Evolutionary conservation across 2,797 vertebrate genomes (phyloP).

Genomic region (Hoplostethus mediterraneus): DNA sequence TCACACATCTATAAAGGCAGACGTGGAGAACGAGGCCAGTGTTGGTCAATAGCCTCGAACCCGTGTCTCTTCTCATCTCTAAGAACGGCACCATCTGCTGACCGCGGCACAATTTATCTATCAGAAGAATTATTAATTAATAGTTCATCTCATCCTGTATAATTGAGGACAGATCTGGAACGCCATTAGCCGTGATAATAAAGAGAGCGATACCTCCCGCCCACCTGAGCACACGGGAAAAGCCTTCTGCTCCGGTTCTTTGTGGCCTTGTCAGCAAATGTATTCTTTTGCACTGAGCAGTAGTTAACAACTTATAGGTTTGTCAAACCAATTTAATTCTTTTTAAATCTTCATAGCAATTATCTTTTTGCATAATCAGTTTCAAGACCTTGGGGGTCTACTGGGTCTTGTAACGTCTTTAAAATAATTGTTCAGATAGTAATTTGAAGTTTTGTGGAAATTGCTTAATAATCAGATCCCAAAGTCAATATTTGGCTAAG

Average conservation of each 20-base stretch:
- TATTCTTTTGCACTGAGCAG: conserved; percentile 84
- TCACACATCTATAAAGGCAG: conserved; percentile 45
- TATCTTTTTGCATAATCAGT: conserved; percentile 87
- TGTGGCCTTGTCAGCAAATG: conserved; percentile 87
- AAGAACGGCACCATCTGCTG: conserved; percentile 81
- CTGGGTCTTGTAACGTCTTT: conserved; percentile 83
- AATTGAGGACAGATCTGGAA: conserved; percentile 87
- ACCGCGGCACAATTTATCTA: conserved; percentile 83
- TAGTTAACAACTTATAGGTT: conserved; percentile 87
- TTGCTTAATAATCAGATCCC: conserved; percentile 88
- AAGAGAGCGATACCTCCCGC: conserved; percentile 80
- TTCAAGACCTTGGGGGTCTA: conserved; percentile 85
- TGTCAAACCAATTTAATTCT: conserved; percentile 87
- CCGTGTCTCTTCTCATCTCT: conserved; percentile 62
- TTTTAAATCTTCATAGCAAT: conserved; percentile 89
- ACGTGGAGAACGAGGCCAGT: conserved; percentile 41
- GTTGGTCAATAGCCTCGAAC: conserved; percentile 77
- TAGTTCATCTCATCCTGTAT: conserved; percentile 82
- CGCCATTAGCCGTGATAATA: conserved; percentile 86
- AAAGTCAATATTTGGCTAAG: conserved; percentile 85
- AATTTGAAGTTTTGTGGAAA: conserved; percentile 87
- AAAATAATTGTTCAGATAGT: conserved; percentile 87
- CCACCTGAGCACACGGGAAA: conserved; percentile 82
- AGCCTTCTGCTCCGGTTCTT: conserved; percentile 70
- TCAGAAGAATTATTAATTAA: conserved; percentile 87